phyloP scores from a whole-genome alignment of 2,113 vertebrate species.

The Actenoides hombroni region DNA sequence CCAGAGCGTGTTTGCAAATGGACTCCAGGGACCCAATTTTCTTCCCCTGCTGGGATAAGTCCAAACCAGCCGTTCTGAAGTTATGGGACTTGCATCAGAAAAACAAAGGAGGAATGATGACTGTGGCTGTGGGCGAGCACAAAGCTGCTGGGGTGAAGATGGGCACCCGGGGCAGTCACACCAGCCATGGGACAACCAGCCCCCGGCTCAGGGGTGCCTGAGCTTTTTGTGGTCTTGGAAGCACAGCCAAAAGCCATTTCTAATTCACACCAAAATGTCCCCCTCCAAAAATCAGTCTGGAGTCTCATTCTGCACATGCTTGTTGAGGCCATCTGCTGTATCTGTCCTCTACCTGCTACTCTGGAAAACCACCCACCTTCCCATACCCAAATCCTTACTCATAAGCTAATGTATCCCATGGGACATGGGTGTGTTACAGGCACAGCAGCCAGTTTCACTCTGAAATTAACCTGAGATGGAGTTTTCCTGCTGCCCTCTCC shows the following conservation, averaged over 20 bases:
- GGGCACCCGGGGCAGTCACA: fast-evolving
- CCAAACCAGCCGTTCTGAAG: not conserved
- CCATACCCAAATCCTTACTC: fast-evolving
- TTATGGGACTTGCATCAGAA: not conserved
- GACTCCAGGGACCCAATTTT: not conserved
- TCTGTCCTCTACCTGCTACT: not conserved
- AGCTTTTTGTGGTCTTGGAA: not conserved
- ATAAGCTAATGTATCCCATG: fast-evolving
- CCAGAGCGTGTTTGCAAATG: not conserved
- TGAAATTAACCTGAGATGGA: not conserved
- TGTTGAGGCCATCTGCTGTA: fast-evolving
- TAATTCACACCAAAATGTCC: not conserved
- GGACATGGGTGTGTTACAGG: fast-evolving
- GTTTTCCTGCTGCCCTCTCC: not conserved
- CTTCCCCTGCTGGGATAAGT: not conserved
- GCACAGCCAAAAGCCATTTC: not conserved
- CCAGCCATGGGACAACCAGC: not conserved
- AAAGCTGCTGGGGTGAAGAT: fast-evolving
- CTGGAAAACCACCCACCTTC: not conserved
- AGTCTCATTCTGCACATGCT: fast-evolving
- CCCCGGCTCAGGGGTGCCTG: not conserved
- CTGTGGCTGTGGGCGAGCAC: fast-evolving
- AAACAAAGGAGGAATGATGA: not conserved
- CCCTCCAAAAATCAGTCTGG: not conserved
- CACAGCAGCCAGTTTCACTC: not conserved